These are phyloP conservation scores for Pelodytes ibericus DNA, from an alignment of 2,797 vertebrate genomes.

Conservation along the genomic window DNA sequence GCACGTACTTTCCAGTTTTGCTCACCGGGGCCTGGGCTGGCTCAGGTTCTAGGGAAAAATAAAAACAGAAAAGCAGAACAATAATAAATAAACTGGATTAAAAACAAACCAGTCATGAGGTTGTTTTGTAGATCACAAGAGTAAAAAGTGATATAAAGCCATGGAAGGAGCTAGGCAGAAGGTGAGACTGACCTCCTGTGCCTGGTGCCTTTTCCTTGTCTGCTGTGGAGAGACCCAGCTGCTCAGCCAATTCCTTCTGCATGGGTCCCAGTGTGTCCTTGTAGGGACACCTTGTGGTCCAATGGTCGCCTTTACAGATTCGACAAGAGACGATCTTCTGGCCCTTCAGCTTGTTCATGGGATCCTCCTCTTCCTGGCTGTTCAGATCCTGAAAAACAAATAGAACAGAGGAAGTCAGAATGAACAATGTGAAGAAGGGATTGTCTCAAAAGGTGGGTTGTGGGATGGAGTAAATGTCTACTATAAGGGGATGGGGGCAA, in stretches of 20 bases:
- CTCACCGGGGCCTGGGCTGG: slow-evolving; percentile 83
- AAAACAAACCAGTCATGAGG: background rate
- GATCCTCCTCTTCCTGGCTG: slow-evolving; percentile 93
- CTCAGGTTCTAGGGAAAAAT: slow-evolving; percentile 82
- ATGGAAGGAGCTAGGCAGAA: background rate
- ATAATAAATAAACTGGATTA: background rate
- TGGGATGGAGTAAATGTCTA: too few relatives aligned
- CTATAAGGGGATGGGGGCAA: too few relatives aligned
- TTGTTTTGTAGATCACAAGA: background rate
- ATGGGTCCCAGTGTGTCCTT: slow-evolving; percentile 96
- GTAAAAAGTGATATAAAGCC: background rate
- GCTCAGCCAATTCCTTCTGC: slow-evolving; percentile 97
- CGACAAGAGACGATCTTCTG: slow-evolving; percentile 97
- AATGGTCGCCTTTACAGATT: slow-evolving; percentile 97
- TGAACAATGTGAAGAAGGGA: too few relatives aligned
- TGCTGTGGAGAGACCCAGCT: slow-evolving; percentile 88
- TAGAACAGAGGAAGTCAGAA: too few relatives aligned
- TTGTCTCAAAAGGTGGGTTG: too few relatives aligned
- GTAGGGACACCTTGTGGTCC: slow-evolving; percentile 97
- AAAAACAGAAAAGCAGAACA: background rate
- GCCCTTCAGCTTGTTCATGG: slow-evolving; percentile 96
- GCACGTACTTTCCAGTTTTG: slow-evolving; percentile 95
- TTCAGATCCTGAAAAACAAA: slow-evolving; percentile 83
- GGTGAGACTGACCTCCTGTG: slow-evolving; percentile 62
- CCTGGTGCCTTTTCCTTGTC: slow-evolving; percentile 90